Evolutionary conservation across 2,113 vertebrate species (phyloP), one percentile per base, ranked within the genome.

Genomic region (Oncorhynchus nerka): DNA sequence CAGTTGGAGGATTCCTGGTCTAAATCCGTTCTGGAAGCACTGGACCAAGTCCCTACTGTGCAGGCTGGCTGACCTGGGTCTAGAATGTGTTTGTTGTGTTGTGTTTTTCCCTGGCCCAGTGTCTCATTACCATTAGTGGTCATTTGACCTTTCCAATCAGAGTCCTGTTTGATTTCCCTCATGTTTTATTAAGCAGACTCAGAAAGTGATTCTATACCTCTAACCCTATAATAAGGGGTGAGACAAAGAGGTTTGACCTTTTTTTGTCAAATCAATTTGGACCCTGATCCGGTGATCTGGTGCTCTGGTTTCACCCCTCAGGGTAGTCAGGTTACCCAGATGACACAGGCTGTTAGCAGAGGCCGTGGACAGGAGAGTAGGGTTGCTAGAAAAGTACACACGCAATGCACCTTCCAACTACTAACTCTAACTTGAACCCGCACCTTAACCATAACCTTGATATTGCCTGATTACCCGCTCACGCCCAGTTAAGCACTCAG

Each of bases 181-280:
- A 89, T 88, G 71, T 85, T 88, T 89, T 86, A 89, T 89, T 86
- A 86, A 89, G 45, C 70, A 75, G 69, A n/a, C 51, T 70, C 74
- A 48, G 75, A 83, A 83, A 66, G 39, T 71, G 22, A 68, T 34
- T 39, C 72, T 68, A 65, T 77, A 34, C 30, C 30, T 19, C 6
- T 57, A 77, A 83, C 76, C 78, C 79, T 67, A 68, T 79, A 83
- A 90, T 82, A 86, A 82, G 77, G 71, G 65, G 71, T 62, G 79
- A 32, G 81, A 86, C 81, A 86, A 79, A 83, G 81, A 78, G 76
- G 49, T 49, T 78, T 68, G 74, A 81, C 59, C 86, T 84, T 84
- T 78, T 28, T 66, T 66, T 66, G 12, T 68, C 28, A 68, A 68
- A 80, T 79, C 83, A 84, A 86, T 85, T 84, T 88, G 67, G 75